A percentile compares a stretch with the other conserved stretches of the same genome.
Evolutionary conservation across 2,888 invertebrate genomes (phyloP).

Genomic region (Epirrita christyi): DNA sequence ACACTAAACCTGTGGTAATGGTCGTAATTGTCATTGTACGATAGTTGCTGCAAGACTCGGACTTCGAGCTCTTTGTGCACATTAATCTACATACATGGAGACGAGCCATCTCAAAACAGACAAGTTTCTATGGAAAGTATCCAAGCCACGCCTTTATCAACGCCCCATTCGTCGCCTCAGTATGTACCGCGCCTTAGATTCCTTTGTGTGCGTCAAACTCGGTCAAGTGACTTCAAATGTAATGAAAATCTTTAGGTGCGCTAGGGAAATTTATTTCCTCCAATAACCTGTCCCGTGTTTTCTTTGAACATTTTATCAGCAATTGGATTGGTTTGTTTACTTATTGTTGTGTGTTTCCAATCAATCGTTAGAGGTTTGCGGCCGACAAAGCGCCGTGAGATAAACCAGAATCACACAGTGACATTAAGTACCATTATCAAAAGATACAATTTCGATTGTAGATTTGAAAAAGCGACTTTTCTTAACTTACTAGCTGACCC

Average conservation of each 20-base stretch:
- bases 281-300: conserved; percentile 48
- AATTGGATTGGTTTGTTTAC: conserved; percentile 38
- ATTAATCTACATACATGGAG: too few relatives aligned
- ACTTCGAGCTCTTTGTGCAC: too few relatives aligned
- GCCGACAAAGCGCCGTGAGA: conserved; percentile 35
- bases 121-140: too few relatives aligned
- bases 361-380: conserved; percentile 30
- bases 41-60: too few relatives aligned
- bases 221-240: conserved; percentile 69
- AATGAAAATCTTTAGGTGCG: conserved; percentile 71
- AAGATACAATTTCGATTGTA: too few relatives aligned
- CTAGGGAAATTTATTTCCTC: conserved; percentile 62
- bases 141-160: too few relatives aligned
- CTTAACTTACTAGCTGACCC: too few relatives aligned
- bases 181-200: conserved; percentile 45
- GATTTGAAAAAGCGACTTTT: too few relatives aligned
- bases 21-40: too few relatives aligned
- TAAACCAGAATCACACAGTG: conserved; percentile 25
- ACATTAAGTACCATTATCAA: conserved; percentile 5
- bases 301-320: conserved; percentile 45
- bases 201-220: conserved; percentile 66
- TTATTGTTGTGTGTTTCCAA: conserved; percentile 37
- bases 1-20: too few relatives aligned
- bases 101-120: too few relatives aligned
- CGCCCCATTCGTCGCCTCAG: too few relatives aligned